A percentile compares a stretch with the other conserved stretches of the same genome.
phyloP scores from a whole-genome alignment of 2,888 invertebrate species.

The Caenorhabditis macrosperma region DNA sequence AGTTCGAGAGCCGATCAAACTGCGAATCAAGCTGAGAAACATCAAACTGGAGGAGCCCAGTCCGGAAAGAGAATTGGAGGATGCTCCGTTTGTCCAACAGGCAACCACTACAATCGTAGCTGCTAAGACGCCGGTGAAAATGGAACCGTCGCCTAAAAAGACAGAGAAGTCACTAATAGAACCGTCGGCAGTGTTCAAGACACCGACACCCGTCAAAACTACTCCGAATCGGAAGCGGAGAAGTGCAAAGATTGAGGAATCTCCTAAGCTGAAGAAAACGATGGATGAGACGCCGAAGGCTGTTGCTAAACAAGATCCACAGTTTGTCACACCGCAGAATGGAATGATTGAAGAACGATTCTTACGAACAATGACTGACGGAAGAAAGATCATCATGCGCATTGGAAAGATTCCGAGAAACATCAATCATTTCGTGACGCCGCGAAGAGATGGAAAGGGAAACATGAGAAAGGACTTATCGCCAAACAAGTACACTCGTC shows the following conservation, averaged over 20 bases:
- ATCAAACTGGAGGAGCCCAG: constrained; percentile 13
- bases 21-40: constrained; percentile 35
- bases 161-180: too few species aligned
- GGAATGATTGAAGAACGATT: constrained; percentile 3
- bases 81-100: neutral
- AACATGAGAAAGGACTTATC: constrained; percentile 22
- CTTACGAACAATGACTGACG: constrained; percentile 23
- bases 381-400: constrained; percentile 25
- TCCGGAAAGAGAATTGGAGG: constrained; percentile 20
- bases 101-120: neutral
- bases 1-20: constrained; percentile 29
- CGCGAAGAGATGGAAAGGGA: constrained; percentile 39
- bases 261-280: neutral
- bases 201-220: constrained; percentile 10
- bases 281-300: neutral
- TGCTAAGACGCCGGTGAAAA: neutral
- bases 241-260: constrained; percentile 18
- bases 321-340: constrained; percentile 34
- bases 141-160: neutral
- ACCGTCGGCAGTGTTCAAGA: constrained; percentile 29
- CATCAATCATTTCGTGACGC: constrained; percentile 40
- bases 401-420: constrained; percentile 27
- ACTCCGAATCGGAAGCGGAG: constrained; percentile 18
- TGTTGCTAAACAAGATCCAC: neutral
- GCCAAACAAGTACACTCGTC: constrained; percentile 25